phyloP scores from a whole-genome alignment of 2,888 invertebrate species.

The Octodonta nipae region DNA sequence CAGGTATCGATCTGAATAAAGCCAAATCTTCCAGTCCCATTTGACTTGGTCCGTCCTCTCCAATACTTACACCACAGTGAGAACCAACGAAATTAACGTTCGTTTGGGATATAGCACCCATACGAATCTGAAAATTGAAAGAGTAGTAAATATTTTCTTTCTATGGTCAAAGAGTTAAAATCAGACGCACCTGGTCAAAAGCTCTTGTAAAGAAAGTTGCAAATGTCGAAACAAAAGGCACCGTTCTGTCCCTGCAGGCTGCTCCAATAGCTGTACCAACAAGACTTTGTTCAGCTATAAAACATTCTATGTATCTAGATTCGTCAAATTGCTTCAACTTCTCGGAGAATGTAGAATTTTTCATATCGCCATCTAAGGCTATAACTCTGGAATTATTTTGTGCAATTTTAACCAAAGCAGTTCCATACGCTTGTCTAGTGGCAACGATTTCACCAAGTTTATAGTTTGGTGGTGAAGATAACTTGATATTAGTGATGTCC shows the following conservation, averaged over 20 bases:
- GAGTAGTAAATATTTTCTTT: not conserved
- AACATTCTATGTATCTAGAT: slow-evolving; percentile 85
- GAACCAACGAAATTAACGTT: slow-evolving; percentile 95
- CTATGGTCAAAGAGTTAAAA: not conserved
- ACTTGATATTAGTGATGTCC: slow-evolving; percentile 54
- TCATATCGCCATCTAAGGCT: slow-evolving; percentile 93
- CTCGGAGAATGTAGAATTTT: slow-evolving; percentile 95
- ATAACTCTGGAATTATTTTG: slow-evolving; percentile 67
- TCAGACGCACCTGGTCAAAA: slow-evolving; percentile 70
- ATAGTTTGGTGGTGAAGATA: slow-evolving; percentile 74
- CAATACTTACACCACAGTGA: slow-evolving; percentile 96
- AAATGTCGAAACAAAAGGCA: slow-evolving; percentile 93
- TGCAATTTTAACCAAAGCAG: slow-evolving; percentile 78
- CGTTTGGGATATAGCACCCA: slow-evolving; percentile 97
- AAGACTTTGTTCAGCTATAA: slow-evolving; percentile 97
- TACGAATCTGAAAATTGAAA: slow-evolving; percentile 58
- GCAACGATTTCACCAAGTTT: slow-evolving; percentile 64
- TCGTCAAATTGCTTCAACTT: slow-evolving; percentile 66
- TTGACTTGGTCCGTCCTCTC: slow-evolving; percentile 97
- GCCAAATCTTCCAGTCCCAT: slow-evolving; percentile 99
- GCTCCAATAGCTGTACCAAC: slow-evolving; percentile 93
- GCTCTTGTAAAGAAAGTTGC: slow-evolving; percentile 95
- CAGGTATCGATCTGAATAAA: slow-evolving; percentile 84
- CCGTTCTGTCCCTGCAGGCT: slow-evolving; percentile 79
- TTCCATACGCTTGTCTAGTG: slow-evolving; percentile 88